Evolutionary conservation across 2,888 invertebrate species (phyloP).

Genomic region (Melanotus villosus): DNA sequence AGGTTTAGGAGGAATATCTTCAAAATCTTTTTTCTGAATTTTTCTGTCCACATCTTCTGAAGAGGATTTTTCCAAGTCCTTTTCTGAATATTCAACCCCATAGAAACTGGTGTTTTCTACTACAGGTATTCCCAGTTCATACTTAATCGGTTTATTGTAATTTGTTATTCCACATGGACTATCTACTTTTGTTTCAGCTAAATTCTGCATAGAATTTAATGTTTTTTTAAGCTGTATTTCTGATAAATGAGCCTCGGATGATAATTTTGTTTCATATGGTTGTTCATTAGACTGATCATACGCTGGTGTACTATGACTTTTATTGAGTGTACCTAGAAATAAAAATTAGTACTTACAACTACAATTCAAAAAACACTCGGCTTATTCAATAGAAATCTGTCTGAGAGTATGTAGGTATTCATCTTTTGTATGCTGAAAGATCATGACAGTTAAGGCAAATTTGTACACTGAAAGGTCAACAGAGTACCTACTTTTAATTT

Average conservation of each 20-base stretch:
- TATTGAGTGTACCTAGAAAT: slow-evolving; percentile 74
- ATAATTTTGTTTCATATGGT: slow-evolving; percentile 29
- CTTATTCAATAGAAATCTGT: too few relatives aligned
- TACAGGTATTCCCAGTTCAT: slow-evolving; percentile 61
- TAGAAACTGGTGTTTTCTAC: slow-evolving; percentile 43
- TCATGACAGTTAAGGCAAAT: too few relatives aligned
- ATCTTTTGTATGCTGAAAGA: too few relatives aligned
- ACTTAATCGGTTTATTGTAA: slow-evolving; percentile 51
- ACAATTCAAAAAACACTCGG: neutral
- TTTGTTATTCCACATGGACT: neutral
- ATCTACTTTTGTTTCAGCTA: slow-evolving; percentile 15
- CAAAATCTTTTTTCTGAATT: slow-evolving; percentile 28
- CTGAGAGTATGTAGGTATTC: too few relatives aligned
- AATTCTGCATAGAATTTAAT: neutral
- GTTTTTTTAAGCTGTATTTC: neutral
- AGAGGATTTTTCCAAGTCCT: neutral
- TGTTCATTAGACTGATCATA: slow-evolving; percentile 72
- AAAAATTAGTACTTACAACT: neutral
- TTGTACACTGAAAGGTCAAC: too few relatives aligned
- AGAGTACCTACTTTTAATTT: too few relatives aligned
- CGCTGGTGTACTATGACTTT: slow-evolving; percentile 87
- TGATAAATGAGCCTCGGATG: neutral
- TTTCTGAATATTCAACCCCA: neutral
- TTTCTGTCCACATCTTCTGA: neutral
- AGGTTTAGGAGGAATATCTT: slow-evolving; percentile 65